Evolutionary conservation across 2,888 invertebrate species (phyloP).

Genomic region (Drosophila melanocephala): DNA sequence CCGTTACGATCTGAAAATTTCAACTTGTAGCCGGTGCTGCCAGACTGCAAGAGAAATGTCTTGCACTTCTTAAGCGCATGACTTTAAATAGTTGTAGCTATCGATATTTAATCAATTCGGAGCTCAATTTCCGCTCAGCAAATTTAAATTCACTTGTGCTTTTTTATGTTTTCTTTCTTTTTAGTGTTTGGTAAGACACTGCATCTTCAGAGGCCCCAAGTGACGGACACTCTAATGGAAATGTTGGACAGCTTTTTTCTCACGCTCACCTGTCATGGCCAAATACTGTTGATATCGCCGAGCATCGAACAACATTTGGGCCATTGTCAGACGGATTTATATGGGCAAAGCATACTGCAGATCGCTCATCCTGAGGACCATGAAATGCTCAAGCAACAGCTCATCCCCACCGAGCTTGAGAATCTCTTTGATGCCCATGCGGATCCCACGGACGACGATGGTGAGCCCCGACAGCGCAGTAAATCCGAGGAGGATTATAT

Average conservation of each 20-base stretch:
- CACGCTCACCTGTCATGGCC: constrained; percentile 92
- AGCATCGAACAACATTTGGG: constrained; percentile 94
- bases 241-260: constrained; percentile 92
- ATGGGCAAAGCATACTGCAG: constrained; percentile 92
- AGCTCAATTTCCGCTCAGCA: not conserved
- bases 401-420: constrained; percentile 87
- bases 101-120: not conserved
- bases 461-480: constrained; percentile 87
- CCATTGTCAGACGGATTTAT: constrained; percentile 93
- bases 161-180: constrained; percentile 19
- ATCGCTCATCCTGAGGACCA: constrained; percentile 93
- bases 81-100: not conserved
- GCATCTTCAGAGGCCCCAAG: constrained; percentile 86
- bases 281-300: constrained; percentile 94
- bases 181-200: constrained; percentile 87
- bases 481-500: constrained; percentile 84
- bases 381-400: constrained; percentile 89
- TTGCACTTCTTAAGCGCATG: not conserved
- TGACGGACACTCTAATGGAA: constrained; percentile 88
- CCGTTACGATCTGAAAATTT: not conserved
- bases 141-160: not conserved
- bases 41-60: not conserved
- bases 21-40: not conserved
- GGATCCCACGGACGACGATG: constrained; percentile 86
- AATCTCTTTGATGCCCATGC: constrained; percentile 84